Evolutionary conservation across 2,113 vertebrate species (phyloP).

Genomic region (Trichechus manatus): DNA sequence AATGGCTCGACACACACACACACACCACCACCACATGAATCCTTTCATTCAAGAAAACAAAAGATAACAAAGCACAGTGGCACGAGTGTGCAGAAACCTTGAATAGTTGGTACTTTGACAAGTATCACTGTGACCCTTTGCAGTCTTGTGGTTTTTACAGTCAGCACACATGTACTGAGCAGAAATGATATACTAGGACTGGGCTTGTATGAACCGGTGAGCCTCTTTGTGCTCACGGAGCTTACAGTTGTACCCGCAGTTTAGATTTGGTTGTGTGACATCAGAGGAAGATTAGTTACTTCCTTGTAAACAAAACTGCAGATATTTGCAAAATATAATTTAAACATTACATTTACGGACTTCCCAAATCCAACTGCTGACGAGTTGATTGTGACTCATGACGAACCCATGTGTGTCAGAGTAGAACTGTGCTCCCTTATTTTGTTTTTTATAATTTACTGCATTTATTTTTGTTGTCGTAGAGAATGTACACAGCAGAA

Average conservation of each 20-base stretch:
- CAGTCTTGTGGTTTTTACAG: too few species aligned
- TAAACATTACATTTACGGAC: not conserved
- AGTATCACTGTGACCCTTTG: not conserved
- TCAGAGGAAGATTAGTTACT: not conserved
- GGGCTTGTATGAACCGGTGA: not conserved
- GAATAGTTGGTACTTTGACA: too few species aligned
- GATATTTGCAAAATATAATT: not conserved
- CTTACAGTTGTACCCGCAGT: too few species aligned
- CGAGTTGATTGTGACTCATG: too few species aligned
- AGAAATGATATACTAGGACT: not conserved
- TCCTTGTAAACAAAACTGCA: not conserved
- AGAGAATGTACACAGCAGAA: too few species aligned
- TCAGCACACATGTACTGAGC: not conserved
- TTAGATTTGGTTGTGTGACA: too few species aligned
- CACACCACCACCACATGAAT: not conserved
- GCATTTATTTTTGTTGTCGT: too few species aligned
- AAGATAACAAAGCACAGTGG: not conserved
- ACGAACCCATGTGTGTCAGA: too few species aligned
- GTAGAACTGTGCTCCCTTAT: too few species aligned
- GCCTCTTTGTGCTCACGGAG: too few species aligned
- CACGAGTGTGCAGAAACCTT: not conserved
- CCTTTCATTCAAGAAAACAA: not conserved
- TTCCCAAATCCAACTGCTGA: not conserved
- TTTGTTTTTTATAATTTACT: too few species aligned
- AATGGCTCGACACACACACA: not conserved